These are phyloP conservation scores for Enteromius thamalakanensis DNA, from an alignment of 2,797 vertebrate species.

Conservation along the genomic window DNA sequence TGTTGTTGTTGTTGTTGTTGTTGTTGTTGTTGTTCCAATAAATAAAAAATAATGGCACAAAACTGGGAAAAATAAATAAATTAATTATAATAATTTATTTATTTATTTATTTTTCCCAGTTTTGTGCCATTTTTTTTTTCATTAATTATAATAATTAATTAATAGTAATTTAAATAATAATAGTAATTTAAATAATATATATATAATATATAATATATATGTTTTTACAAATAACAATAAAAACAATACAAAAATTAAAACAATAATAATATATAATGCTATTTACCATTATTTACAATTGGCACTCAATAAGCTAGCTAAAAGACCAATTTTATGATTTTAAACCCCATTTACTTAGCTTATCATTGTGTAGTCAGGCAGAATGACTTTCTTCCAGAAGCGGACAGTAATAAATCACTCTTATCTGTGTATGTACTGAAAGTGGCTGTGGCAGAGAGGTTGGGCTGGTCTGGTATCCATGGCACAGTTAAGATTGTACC, in stretches of 20 bases:
- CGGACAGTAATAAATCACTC: slow-evolving; percentile 29
- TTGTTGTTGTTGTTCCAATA: too few relatives aligned
- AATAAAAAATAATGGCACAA: too few relatives aligned
- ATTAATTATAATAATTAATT: too few relatives aligned
- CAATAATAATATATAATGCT: background rate
- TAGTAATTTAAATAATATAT: too few relatives aligned
- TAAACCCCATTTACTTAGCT: background rate
- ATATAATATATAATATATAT: too few relatives aligned
- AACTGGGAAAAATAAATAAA: too few relatives aligned
- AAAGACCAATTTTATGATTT: background rate
- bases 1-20: too few relatives aligned
- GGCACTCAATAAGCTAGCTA: background rate
- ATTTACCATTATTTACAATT: background rate
- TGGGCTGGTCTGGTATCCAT: slow-evolving; percentile 46
- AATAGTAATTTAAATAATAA: too few relatives aligned
- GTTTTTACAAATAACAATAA: background rate
- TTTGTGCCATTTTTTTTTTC: too few relatives aligned
- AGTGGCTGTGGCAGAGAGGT: background rate
- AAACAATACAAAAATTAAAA: background rate
- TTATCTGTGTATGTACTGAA: slow-evolving; percentile 15
- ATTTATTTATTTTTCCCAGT: too few relatives aligned
- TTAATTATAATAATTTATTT: too few relatives aligned
- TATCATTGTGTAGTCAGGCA: background rate
- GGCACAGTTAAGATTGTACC: slow-evolving; percentile 43
- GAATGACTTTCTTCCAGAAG: background rate